phyloP scores from a whole-genome alignment of 2,797 vertebrate genomes.

The Sciaenops ocellatus region DNA sequence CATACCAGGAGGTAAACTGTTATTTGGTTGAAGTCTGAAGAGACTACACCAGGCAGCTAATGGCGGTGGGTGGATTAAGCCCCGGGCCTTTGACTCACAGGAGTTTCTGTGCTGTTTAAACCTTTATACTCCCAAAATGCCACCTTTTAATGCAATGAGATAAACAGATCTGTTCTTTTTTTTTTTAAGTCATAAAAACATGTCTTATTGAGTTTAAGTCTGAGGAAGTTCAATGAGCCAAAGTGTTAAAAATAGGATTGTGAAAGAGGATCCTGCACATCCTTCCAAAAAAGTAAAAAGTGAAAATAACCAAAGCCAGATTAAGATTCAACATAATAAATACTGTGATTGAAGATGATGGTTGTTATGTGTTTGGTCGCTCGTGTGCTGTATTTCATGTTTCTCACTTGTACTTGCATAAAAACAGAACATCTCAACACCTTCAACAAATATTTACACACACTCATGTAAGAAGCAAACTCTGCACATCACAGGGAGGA shows the following conservation, averaged over 20 bases:
- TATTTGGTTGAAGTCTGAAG: conserved; percentile 29
- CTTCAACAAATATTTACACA: background rate
- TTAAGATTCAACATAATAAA: too few species aligned
- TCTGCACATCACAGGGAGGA: background rate
- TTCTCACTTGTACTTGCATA: background rate
- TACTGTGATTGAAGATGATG: background rate
- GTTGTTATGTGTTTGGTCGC: background rate
- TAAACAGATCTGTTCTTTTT: conserved; percentile 3
- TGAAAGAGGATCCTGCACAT: background rate
- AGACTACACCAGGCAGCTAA: conserved; percentile 12
- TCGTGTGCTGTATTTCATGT: background rate
- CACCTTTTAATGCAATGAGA: conserved; percentile 44
- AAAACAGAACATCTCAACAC: background rate
- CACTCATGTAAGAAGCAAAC: background rate
- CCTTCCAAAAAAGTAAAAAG: background rate
- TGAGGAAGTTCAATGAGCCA: conserved; percentile 28
- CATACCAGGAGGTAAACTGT: conserved; percentile 14
- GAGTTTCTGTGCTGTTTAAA: conserved; percentile 27
- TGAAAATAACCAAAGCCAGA: background rate
- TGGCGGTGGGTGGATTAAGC: conserved; percentile 38
- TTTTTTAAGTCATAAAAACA: conserved; percentile 36
- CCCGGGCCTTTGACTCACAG: conserved; percentile 21
- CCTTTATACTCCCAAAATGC: conserved; percentile 42
- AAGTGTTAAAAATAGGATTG: conserved; percentile 30
- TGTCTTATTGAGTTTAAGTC: conserved; percentile 23